phyloP scores from a whole-genome alignment of 2,113 vertebrate genomes.

The Excalfactoria chinensis region DNA sequence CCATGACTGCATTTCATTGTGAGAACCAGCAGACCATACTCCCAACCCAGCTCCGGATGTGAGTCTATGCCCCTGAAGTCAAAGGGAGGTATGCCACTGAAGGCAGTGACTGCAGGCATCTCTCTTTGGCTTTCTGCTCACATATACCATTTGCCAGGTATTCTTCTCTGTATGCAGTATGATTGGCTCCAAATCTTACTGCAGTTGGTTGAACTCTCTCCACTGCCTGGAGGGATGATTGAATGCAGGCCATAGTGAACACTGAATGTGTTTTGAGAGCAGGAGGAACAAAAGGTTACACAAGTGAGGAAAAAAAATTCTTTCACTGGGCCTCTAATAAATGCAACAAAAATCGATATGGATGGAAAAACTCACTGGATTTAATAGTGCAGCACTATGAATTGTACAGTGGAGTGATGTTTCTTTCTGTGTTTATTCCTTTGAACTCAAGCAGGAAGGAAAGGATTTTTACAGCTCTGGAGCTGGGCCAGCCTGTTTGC shows the following conservation, averaged over 20 bases:
- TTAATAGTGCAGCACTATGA: not conserved
- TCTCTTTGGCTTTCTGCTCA: not conserved
- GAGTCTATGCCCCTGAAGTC: not conserved
- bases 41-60: rapidly evolving
- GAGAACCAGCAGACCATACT: not conserved
- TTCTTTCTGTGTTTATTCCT: conserved; percentile 40
- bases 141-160: not conserved
- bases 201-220: not conserved
- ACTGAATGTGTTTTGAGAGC: not conserved
- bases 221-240: not conserved
- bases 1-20: not conserved
- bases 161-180: not conserved
- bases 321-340: not conserved
- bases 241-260: not conserved
- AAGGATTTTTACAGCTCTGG: not conserved
- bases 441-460: conserved; percentile 61
- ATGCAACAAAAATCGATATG: not conserved
- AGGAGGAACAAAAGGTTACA: conserved; percentile 1
- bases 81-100: not conserved
- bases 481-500: not conserved
- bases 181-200: not conserved
- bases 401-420: conserved; percentile 8
- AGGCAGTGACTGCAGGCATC: not conserved
- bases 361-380: not conserved
- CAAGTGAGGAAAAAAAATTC: conserved; percentile 20